Evolutionary conservation across 2,113 vertebrate species (phyloP).

Genomic region (Triplophysa siluroides): DNA sequence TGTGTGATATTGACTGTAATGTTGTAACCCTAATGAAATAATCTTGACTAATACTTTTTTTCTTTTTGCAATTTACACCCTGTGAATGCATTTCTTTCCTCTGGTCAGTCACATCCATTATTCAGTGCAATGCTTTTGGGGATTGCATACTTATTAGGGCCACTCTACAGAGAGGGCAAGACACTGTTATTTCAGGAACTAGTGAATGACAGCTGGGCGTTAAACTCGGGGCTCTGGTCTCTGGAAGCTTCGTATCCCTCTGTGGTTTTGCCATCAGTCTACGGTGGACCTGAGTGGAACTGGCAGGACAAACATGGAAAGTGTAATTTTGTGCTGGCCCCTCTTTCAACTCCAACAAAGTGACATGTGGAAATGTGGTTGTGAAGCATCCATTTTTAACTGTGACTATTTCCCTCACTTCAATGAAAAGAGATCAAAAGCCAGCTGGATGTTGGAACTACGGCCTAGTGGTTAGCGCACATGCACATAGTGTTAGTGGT

Average conservation of each 20-base stretch:
- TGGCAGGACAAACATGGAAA: constrained; percentile 50
- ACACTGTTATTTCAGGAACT: constrained; percentile 41
- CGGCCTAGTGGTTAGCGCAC: neutral
- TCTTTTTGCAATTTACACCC: neutral
- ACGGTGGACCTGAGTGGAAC: constrained; percentile 32
- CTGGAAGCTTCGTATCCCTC: constrained; percentile 30
- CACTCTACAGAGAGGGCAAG: constrained; percentile 14
- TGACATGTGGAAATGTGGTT: constrained; percentile 47
- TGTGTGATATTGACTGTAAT: too few relatives aligned
- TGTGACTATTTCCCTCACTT: constrained; percentile 11
- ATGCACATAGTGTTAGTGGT: neutral
- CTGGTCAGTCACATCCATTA: constrained; percentile 27
- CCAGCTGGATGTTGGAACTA: neutral
- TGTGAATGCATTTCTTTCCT: constrained; percentile 12
- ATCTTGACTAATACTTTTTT: neutral
- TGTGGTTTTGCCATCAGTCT: constrained; percentile 38
- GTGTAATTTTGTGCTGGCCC: constrained; percentile 38
- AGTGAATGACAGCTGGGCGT: constrained; percentile 45
- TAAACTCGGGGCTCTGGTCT: constrained; percentile 22
- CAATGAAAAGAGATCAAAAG: constrained; percentile 29
- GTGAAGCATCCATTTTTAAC: constrained; percentile 37
- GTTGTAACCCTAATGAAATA: neutral
- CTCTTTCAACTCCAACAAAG: constrained; percentile 38
- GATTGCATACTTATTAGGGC: constrained; percentile 29
- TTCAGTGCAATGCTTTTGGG: constrained; percentile 18